These are phyloP conservation scores for Spilarctia lutea DNA, from an alignment of 2,888 invertebrate genomes.

Conservation along the genomic window DNA sequence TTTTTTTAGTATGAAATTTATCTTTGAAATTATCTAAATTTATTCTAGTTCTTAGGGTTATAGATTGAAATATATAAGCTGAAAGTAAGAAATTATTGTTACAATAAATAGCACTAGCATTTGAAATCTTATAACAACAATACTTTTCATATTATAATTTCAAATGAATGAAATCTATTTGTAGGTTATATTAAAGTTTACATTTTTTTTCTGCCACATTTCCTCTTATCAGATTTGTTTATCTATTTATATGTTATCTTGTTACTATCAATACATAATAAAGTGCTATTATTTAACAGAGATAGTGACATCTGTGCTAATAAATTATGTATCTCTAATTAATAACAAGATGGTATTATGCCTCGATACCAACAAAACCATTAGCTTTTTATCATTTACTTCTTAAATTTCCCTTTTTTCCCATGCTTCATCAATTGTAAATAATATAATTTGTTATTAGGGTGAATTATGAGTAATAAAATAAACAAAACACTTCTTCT, in stretches of 20 bases:
- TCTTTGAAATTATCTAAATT: background rate
- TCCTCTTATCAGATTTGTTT: constrained; percentile 36
- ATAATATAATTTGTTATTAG: too few species aligned
- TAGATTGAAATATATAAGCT: background rate
- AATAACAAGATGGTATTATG: constrained; percentile 12
- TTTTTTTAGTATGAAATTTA: background rate
- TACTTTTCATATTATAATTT: background rate
- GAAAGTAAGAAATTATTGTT: background rate
- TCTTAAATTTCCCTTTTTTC: background rate
- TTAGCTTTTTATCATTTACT: background rate
- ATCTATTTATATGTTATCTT: constrained; percentile 48
- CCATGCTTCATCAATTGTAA: background rate
- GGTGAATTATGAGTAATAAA: too few species aligned
- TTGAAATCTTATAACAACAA: background rate
- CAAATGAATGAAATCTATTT: constrained; percentile 22
- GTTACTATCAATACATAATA: constrained; percentile 50
- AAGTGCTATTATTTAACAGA: constrained; percentile 44
- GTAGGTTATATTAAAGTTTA: constrained; percentile 41
- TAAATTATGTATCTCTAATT: constrained; percentile 14
- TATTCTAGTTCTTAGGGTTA: background rate
- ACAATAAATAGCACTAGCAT: background rate
- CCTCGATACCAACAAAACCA: background rate
- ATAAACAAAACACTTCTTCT: background rate
- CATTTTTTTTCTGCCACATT: constrained; percentile 23
- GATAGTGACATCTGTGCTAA: constrained; percentile 27